Evolutionary conservation across 2,797 vertebrate species (phyloP), one percentile per base, ranked within the genome.

Genomic region (Geotrypetes seraphini): DNA sequence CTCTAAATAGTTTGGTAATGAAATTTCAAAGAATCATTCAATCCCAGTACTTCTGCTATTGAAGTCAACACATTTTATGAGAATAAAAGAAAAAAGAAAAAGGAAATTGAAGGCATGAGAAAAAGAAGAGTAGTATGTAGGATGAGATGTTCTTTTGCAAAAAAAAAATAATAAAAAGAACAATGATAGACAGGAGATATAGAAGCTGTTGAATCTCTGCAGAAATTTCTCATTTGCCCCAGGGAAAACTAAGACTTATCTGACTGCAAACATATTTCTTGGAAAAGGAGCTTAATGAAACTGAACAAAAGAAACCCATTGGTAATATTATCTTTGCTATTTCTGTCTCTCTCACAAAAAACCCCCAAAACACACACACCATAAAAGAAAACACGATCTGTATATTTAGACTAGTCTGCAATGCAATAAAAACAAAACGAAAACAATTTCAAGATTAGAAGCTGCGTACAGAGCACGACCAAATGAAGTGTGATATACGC

Each of bases 351-450:
- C 42, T 22, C 33, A 13, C 28, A 32, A 62, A 42, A n/a, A n/a
- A n/a, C n/a, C n/a, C n/a, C n/a, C n/a, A n/a, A n/a, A 52, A 47
- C 9, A 37, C 16, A 8, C 8, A 15, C 19, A 18, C 16, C 10
- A 50, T 16, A 23, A 25, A 37, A 33, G 33, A 0, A 2, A 29
- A 37, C 17, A 7, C n/a, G 40, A 41, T 16, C n/a, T 37, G 50
- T 28, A 8, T 16, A 13, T 48, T 46, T 7, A 42, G n/a, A 22
- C 65, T 51, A 55, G 22, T 20, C 27, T 44, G 16, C 43, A 60
- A 56, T 63, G 50, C 40, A 39, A 12, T 50, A 51, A 53, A 52
- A 61, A n/a, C n/a, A 28, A 47, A 55, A 60, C 62, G 30, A 42
- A 29, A 60, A 40, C 37, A 26, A 43, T 46, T 58, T 57, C 27